Conservation (phyloP, 2,797 vertebrate genomes). For the Denticeps clupeoides region DNA sequence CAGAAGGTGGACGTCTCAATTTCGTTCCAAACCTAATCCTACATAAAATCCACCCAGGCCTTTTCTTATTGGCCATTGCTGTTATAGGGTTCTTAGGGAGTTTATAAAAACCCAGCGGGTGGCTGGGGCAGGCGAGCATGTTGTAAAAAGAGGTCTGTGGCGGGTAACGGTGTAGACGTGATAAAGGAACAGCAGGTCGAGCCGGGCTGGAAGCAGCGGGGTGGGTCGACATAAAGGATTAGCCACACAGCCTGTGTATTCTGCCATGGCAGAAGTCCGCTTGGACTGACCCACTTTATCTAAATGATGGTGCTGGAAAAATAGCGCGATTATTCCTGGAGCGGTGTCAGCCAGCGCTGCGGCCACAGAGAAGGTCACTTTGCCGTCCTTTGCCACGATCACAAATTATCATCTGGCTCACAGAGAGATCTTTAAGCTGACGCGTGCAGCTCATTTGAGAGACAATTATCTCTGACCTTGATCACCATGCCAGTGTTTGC, state of each 20-base stretch:
- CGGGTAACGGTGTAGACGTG: not conserved
- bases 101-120: too few relatives aligned
- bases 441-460: conserved; percentile 19
- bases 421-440: conserved; percentile 26
- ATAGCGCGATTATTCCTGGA: conserved; percentile 66
- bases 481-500: too few relatives aligned
- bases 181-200: conserved; percentile 4
- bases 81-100: too few relatives aligned
- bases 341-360: conserved; percentile 36
- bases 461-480: conserved; percentile 30
- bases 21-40: too few relatives aligned
- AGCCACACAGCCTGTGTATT: conserved; percentile 16
- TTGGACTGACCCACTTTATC: conserved; percentile 53
- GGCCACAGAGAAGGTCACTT: conserved; percentile 46
- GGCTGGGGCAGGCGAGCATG: too few relatives aligned
- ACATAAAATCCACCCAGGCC: too few relatives aligned
- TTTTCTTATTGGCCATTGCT: too few relatives aligned
- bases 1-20: too few relatives aligned
- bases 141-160: too few relatives aligned
- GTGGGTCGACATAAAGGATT: conserved; percentile 17
- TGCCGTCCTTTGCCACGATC: conserved; percentile 12
- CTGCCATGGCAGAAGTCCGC: conserved; percentile 35
- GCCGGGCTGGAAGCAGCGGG: too few relatives aligned
- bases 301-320: conserved; percentile 59
- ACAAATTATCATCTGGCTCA: conserved; percentile 28